Percentiles rank a stretch among this genome's conserved stretches.
phyloP scores from a whole-genome alignment of 2,113 vertebrate species.

The Leptobrachium leishanense region DNA sequence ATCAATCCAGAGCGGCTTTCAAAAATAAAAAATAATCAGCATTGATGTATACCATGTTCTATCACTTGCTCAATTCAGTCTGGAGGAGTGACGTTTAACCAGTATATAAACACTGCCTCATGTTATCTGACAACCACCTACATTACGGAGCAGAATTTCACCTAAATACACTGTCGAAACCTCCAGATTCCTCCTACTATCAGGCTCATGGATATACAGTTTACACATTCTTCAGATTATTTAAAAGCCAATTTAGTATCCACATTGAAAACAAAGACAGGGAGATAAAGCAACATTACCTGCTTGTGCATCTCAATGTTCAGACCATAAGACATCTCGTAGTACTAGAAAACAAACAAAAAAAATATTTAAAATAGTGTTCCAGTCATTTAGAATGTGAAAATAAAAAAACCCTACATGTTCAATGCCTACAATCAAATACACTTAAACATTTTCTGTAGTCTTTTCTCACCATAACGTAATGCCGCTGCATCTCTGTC shows the following conservation, averaged over 20 bases:
- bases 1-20: no score
- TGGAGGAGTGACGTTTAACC: no score
- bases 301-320: conserved; percentile 98
- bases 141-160: no score
- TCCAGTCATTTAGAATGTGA: neutral
- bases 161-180: no score
- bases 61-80: no score
- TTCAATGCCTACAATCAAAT: neutral
- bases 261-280: neutral
- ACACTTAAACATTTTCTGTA: conserved; percentile 47
- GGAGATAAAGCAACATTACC: conserved; percentile 69
- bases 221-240: neutral
- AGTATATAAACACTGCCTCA: no score
- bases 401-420: no score
- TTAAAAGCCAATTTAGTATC: neutral
- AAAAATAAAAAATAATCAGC: no score
- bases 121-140: no score
- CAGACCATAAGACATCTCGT: conserved; percentile 95
- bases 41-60: no score
- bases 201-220: neutral
- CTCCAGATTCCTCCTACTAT: no score
- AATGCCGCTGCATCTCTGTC: conserved; percentile 97
- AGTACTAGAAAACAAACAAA: conserved; percentile 81
- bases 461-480: conserved; percentile 90
- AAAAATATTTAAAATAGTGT: conserved; percentile 33